Base-by-base conservation (phyloP, 1,140 invertebrate species). In the Drosophila erecta region DNA sequence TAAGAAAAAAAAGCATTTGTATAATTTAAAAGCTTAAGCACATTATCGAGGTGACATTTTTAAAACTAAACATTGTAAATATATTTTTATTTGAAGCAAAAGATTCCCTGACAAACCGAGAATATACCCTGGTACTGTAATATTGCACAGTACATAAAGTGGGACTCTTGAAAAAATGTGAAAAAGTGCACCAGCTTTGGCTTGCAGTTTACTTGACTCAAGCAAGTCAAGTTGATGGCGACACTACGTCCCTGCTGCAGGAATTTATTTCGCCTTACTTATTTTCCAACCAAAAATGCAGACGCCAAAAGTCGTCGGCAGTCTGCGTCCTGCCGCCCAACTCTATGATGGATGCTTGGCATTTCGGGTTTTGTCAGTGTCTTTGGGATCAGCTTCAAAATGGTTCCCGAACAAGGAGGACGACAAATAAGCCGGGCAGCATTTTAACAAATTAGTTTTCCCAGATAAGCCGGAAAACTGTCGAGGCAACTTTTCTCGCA, bases 371-470 rank as follows among this genome's bases (percentile, higher is more conserved):
- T 73, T 65, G 41, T 53, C 55, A 59, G 65, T 43, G 53, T 47
- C 37, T 78, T 51, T 33, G 56, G 58, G 40, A 57, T 46, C 57
- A 62, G 41, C 49, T 22, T 51, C 55, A 72, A 55, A 79, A 51
- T 65, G 53, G 27, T 58, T 38, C 73, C 60, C 47, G 27, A 69
- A 41, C 56, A 51, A 49, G 37, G 43, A 65, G 40, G 41, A 55
- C 49, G 76, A 80, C 81, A 85, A 85, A 85, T 77, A 85, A 85
- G 81, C 60, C 73, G 69, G 49, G 69, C 81, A 70, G 71, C 77
- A 81, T 81, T 85, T 85, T 81, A 85, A 80, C 81, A 85, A 85
- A 85, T 85, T 86, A 85, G 77, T 85, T 85, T 85, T 80, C 66
- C 69, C 47, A 61, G 81, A 81, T 70, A 85, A 77, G 67, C 59